Evolutionary conservation across 2,888 invertebrate species (phyloP).

Genomic region (Tribolium freemani): DNA sequence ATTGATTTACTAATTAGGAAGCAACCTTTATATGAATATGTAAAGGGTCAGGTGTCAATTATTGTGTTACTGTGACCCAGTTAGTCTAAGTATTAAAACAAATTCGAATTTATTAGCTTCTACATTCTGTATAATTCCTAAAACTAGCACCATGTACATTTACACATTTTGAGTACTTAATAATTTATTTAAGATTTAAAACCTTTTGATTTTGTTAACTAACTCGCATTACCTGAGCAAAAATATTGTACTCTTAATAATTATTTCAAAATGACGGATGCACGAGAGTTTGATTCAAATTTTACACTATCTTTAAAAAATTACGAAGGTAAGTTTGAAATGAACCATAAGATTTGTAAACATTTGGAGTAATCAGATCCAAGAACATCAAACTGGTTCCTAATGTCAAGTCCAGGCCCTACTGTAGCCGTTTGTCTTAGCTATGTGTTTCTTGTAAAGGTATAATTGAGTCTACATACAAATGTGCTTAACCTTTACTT

Average conservation of each 20-base stretch:
- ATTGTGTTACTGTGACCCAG: neutral
- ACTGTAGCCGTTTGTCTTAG: neutral
- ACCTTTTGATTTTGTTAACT: no score
- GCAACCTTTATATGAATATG: neutral
- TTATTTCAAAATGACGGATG: neutral
- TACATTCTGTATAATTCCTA: neutral
- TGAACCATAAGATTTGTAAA: neutral
- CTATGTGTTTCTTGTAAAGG: slow-evolving; percentile 4
- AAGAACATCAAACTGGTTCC: neutral
- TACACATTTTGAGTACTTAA: neutral
- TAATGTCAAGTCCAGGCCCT: neutral
- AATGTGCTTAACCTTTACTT: neutral
- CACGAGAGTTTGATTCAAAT: neutral
- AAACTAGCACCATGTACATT: neutral
- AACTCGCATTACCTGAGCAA: no score
- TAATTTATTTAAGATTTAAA: no score
- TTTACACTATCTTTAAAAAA: neutral
- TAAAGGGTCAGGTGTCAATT: neutral
- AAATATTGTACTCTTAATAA: neutral
- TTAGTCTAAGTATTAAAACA: neutral
- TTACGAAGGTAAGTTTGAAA: neutral
- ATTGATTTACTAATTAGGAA: neutral
- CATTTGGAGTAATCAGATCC: slow-evolving; percentile 1
- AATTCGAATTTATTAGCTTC: neutral
- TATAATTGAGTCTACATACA: neutral